Evolutionary conservation across 1,140 invertebrate species (phyloP).

Genomic region (Bradynema listronoti): DNA sequence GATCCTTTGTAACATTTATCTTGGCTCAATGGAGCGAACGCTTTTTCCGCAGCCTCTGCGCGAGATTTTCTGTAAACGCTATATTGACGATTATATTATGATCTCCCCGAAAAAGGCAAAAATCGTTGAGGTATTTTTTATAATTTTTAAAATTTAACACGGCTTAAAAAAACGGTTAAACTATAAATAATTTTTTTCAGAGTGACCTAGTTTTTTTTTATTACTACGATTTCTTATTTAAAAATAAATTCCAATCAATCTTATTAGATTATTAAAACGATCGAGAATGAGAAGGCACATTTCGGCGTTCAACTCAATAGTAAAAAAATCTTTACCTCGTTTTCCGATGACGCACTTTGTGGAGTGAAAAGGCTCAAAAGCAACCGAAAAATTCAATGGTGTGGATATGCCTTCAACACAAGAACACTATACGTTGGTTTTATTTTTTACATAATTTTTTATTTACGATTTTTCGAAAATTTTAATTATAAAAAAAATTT

Average conservation of each 20-base stretch:
- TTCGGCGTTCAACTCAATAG: conserved; percentile 9
- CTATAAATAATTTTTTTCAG: not conserved
- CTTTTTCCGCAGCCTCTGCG: conserved; percentile 20
- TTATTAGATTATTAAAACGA: conserved; percentile 2
- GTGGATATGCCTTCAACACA: conserved; percentile 18
- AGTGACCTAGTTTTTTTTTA: not conserved
- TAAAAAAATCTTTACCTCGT: conserved; percentile 11
- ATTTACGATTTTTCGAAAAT: not conserved
- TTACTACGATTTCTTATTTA: not conserved
- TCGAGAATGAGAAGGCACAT: not conserved
- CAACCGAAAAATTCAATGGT: conserved; percentile 24
- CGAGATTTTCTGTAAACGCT: conserved; percentile 21
- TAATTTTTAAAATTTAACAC: not conserved
- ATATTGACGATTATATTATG: conserved; percentile 28
- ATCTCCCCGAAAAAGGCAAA: conserved; percentile 16
- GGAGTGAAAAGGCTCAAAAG: conserved; percentile 8
- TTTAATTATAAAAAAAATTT: not conserved
- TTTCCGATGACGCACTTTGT: not conserved
- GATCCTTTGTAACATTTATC: conserved; percentile 24
- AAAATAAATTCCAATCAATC: not conserved
- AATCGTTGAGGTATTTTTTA: conserved; percentile 8
- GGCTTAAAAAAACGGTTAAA: conserved; percentile 8
- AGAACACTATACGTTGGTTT: conserved; percentile 14
- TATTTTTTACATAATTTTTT: conserved; percentile 7
- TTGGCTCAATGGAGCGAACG: conserved; percentile 17